Evolutionary conservation across 2,797 vertebrate species (phyloP).

Genomic region (Zalophus californianus): DNA sequence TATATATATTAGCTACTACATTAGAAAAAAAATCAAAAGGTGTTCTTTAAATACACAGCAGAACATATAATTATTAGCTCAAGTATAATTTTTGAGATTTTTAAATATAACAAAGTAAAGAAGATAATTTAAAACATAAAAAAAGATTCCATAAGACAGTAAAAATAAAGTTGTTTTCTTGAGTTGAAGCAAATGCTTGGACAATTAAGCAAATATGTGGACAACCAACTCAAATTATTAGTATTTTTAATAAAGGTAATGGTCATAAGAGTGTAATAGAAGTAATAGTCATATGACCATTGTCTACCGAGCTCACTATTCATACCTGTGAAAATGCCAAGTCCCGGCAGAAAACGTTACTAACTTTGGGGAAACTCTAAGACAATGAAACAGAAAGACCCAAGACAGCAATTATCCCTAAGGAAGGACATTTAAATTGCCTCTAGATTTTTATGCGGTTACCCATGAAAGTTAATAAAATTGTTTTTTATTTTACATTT

Average conservation of each 20-base stretch:
- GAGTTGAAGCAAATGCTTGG: background rate
- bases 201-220: background rate
- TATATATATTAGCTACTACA: background rate
- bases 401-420: background rate
- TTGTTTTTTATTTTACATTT: background rate
- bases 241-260: background rate
- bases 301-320: background rate
- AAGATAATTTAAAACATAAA: slow-evolving; percentile 8
- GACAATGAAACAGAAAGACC: background rate
- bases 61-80: background rate
- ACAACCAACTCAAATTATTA: background rate
- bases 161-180: slow-evolving; percentile 11
- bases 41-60: background rate
- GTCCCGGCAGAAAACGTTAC: slow-evolving; percentile 22
- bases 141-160: background rate
- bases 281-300: background rate
- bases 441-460: background rate
- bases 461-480: background rate
- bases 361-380: slow-evolving; percentile 24
- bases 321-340: background rate
- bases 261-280: background rate
- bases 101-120: background rate
- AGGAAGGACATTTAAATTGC: background rate
- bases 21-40: background rate
- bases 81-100: background rate